Percentiles rank a stretch among this genome's conserved stretches.
Conservation (phyloP, 2,888 invertebrate species). For the Catonia carolina region DNA sequence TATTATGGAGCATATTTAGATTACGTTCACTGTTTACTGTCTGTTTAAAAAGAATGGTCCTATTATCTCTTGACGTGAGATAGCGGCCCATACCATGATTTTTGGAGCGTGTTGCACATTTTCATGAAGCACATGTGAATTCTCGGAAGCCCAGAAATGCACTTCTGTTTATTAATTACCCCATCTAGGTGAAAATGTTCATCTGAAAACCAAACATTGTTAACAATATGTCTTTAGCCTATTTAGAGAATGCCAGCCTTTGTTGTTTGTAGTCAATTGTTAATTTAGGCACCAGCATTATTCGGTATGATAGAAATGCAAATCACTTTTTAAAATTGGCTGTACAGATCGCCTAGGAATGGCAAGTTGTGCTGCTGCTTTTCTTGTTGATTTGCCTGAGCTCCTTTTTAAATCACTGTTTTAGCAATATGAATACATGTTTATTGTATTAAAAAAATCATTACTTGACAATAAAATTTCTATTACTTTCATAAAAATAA, state of each 20-base stretch:
- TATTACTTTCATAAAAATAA: too few species aligned
- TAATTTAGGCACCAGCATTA: background rate
- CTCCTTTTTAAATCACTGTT: too few species aligned
- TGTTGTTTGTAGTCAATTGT: background rate
- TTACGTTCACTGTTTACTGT: background rate
- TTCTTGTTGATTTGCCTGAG: too few species aligned
- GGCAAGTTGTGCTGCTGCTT: too few species aligned
- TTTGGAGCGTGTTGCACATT: constrained; percentile 1
- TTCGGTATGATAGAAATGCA: background rate
- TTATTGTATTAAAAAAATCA: too few species aligned
- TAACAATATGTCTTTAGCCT: background rate
- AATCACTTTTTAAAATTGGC: background rate
- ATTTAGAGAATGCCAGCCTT: background rate
- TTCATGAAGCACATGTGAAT: background rate
- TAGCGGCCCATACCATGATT: background rate
- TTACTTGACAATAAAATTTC: background rate
- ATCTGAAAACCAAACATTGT: background rate
- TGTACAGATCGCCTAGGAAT: too few species aligned
- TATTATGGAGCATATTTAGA: background rate
- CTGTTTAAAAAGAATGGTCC: background rate
- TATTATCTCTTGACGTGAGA: background rate
- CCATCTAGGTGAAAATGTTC: background rate
- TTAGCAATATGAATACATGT: too few species aligned
- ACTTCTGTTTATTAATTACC: constrained; percentile 2
- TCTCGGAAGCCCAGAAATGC: background rate